Evolutionary conservation across 2,888 invertebrate genomes (phyloP), one percentile per base, ranked within the genome.

Genomic region (Uropetala carovei): DNA sequence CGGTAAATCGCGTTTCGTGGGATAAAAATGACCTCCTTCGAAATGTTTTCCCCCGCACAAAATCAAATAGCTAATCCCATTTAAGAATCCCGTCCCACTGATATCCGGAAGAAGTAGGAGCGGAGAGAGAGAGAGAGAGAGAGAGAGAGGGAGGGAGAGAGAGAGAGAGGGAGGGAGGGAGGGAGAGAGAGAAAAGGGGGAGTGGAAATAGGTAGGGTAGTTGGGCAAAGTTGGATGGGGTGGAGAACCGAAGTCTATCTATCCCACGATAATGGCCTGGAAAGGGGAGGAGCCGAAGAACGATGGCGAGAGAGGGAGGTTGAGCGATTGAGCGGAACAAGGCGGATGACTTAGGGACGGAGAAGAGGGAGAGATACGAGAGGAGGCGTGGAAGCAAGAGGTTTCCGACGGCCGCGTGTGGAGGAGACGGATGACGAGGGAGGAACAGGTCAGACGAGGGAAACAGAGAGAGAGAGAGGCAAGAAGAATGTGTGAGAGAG

Each of bases 51-150:
- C 75, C 75, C 5, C 43, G n/a, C 75, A 75, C 75, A 13, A 27
- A 75, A 75, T 75, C 75, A 75, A 75, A 75, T 75, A 75, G 27
- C 22, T 75, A 22, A 75, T 75, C 75, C 75, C 22, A 75, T n/a
- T n/a, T 22, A 10, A 18, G 68, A n/a, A 22, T 68, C 68, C 64
- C n/a, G 75, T n/a, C n/a, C n/a, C 75, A 0, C 9, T 27, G 75
- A 75, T 75, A 27, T 27, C 9, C 9, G 27, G 8, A 22, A n/a
- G 68, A 18, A 68, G 22, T 16, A 9, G 68, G 68, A 22, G 68
- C 10, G 18, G 22, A 75, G 18, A 27, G 22, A 5, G 27, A 75
- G 27, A 27, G 75, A 22, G 27, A 75, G 75, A n/a, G 16, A 68
- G 18, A 8, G n/a, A 22, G 22, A n/a, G 64, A n/a, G 64, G 3